Conservation (phyloP, 2,888 invertebrate genomes). For the Falcaria lacertinaria region DNA sequence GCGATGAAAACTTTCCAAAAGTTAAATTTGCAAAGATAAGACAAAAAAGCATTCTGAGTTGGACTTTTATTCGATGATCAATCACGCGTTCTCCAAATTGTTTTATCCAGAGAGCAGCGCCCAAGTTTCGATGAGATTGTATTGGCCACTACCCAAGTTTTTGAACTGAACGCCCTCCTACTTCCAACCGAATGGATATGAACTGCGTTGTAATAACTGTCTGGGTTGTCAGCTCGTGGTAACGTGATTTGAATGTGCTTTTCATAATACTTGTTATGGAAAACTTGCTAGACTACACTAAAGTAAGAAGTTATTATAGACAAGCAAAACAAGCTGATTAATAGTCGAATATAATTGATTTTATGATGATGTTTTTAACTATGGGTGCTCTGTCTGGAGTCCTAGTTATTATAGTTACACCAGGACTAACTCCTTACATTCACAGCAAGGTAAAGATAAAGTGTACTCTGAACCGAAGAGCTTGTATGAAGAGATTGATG, state of each 20-base stretch:
- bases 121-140: slow-evolving; percentile 71
- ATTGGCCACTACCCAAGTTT: slow-evolving; percentile 67
- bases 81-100: slow-evolving; percentile 48
- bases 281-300: no score
- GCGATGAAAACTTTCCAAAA: slow-evolving; percentile 11
- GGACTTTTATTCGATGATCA: slow-evolving; percentile 51
- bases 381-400: no score
- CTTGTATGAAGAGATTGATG: no score
- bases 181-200: slow-evolving; percentile 12
- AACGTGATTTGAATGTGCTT: not conserved
- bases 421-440: no score
- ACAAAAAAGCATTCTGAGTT: slow-evolving; percentile 28
- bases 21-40: slow-evolving; percentile 12
- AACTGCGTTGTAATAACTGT: slow-evolving; percentile 1
- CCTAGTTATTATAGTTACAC: no score
- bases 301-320: no score
- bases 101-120: slow-evolving; percentile 42
- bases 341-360: no score
- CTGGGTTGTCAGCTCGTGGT: not conserved
- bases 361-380: no score
- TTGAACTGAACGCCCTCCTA: slow-evolving; percentile 19
- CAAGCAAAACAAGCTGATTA: no score
- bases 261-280: not conserved
- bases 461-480: no score
- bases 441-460: no score